Base-by-base conservation (phyloP, 2,888 invertebrate genomes). In the Tribolium freemani region DNA sequence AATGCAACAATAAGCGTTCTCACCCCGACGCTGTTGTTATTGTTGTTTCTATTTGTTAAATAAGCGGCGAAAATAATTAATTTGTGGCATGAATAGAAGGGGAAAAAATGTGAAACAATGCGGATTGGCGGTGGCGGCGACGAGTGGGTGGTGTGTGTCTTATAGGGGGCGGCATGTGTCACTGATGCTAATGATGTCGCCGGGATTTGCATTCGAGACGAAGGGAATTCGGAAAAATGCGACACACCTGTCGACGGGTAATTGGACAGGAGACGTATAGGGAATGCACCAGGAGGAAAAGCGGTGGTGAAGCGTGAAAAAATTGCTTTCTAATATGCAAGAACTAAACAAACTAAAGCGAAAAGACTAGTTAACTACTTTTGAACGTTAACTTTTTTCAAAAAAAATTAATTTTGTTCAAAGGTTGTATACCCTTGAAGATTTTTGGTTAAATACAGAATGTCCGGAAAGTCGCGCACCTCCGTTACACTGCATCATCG, bases 11-110 rank as follows among this genome's bases (percentile, higher is more conserved):
- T 26, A 63, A 50, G 50, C 31, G 11, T 63, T 63, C 63, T 50
- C 63, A 38, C 50, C 63, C 63, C 50, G 31, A 50, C 45, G 60
- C 60, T 13, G 11, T 16, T 11, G 16, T 60, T 60, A 44, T 60
- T 60, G 46, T 46, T 63, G 63, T 50, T 50, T 11, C 63, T 50
- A 10, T 50, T 63, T 60, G 60, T 63, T 63, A 50, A 63, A 50
- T 50, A 30, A 10, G 38, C 16, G 16, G 48, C 26, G 11, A 21
- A 31, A 63, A 51, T 50, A 63, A 63, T 63, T 63, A 63, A 63
- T 63, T 63, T 50, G 48, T 50, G 63, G 50, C 38, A 50, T 60
- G 60, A 60, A 60, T 48, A 11, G 38, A 21, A 31, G 63, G 31
- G 31, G 3, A 30, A 63, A 63, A 50, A 63, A 63, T 46, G 31